Base-by-base conservation (phyloP, 2,888 invertebrate genomes). In the Adela reaumurella region DNA sequence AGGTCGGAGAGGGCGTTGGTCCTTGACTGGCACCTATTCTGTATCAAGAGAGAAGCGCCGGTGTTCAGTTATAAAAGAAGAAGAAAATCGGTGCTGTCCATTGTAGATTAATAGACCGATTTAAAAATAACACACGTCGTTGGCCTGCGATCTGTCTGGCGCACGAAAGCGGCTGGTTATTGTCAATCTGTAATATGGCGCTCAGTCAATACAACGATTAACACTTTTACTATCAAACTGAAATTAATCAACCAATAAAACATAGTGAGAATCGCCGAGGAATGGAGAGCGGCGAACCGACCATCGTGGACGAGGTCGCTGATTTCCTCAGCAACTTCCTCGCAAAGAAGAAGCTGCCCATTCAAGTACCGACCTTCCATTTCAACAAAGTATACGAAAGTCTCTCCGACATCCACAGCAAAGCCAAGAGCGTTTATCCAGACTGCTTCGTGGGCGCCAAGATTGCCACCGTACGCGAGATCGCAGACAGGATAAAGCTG, bases 371-470 rank as follows among this genome's bases (percentile, higher is more conserved):
- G 49, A 71, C 18, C 62, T 63, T 35, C 11, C 35, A 3, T 8
- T 8, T 8, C 35, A 50, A 63, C 66, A 35, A 58, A 59, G 35
- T 65, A 61, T 52, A 50, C 55, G 2, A 65, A 59, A 54, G 65
- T 46, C 63, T 78, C 17, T 62, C 64, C 56, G 70, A 74, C 57
- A 58, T 78, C 19, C 78, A 78, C 52, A 55, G 62, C 17, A 77
- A 77, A 54, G 70, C 78, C 2, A 78, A 78, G 52, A 67, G 56
- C 52, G 71, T 74, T 8, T 78, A 78, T 50, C 78, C 78, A 10
- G 62, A 62, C 55, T 78, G 77, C 54, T 78, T 78, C 53, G 62
- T 69, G 48, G 78, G 78, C 24, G 68, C 77, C 17, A 72, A 65
- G 55, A 60, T 77, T 16, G 57, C 68, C 8, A 59, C 77, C 19